phyloP scores from a whole-genome alignment of 2,888 invertebrate species.

The Cryptophagus acutangulus region DNA sequence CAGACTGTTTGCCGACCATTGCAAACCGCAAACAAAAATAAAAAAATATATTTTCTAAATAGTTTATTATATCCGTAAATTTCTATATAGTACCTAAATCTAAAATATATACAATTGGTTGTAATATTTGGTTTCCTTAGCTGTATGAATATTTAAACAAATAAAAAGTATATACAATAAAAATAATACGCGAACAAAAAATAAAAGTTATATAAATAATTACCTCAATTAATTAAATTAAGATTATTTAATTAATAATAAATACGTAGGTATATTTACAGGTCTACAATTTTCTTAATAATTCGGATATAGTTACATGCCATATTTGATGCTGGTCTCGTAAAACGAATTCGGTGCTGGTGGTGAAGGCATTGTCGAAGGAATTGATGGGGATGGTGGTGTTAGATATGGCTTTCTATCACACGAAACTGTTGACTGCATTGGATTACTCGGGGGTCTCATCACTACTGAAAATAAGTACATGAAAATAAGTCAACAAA shows the following conservation, averaged over 20 bases:
- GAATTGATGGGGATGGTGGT: slow-evolving; percentile 50
- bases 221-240: not conserved
- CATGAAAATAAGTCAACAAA: slow-evolving; percentile 5
- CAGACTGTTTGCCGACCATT: too few species aligned
- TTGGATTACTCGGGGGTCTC: slow-evolving; percentile 37
- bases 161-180: slow-evolving; percentile 2
- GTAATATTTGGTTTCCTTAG: too few species aligned
- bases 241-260: not conserved
- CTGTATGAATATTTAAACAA: too few species aligned
- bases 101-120: too few species aligned
- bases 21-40: too few species aligned
- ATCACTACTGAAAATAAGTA: slow-evolving; percentile 36
- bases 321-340: slow-evolving; percentile 40
- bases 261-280: too few species aligned
- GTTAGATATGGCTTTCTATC: slow-evolving; percentile 57
- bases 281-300: not conserved
- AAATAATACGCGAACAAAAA: slow-evolving; percentile 4
- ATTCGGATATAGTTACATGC: slow-evolving; percentile 25
- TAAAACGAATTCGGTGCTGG: slow-evolving; percentile 48
- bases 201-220: slow-evolving; percentile 1
- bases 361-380: slow-evolving; percentile 49
- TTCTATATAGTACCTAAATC: too few species aligned
- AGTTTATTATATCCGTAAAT: too few species aligned
- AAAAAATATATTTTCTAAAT: too few species aligned
- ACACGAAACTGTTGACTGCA: slow-evolving; percentile 48